These are phyloP conservation scores for Engystomops pustulosus DNA, from an alignment of 2,113 vertebrate species.

Conservation along the genomic window DNA sequence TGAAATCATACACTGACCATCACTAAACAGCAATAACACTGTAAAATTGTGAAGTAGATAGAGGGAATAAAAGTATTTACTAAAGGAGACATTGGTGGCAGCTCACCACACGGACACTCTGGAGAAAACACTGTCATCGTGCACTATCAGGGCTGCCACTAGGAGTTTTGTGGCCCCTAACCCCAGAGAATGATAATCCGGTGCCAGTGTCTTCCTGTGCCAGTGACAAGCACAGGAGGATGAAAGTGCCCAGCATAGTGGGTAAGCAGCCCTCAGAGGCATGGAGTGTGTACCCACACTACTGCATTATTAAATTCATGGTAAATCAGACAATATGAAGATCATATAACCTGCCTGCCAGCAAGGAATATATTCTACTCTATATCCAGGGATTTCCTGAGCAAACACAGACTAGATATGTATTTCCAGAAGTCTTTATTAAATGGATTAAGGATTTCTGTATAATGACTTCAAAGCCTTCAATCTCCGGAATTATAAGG, in stretches of 20 bases:
- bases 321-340: background rate
- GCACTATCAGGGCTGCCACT: too few species aligned
- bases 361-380: slow-evolving; percentile 34
- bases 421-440: slow-evolving; percentile 52
- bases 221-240: background rate
- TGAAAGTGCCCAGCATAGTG: background rate
- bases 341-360: slow-evolving; percentile 6
- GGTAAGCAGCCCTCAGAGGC: background rate
- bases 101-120: too few species aligned
- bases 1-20: too few species aligned
- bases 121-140: too few species aligned
- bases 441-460: slow-evolving; percentile 56
- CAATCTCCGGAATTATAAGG: slow-evolving; percentile 52
- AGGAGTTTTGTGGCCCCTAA: too few species aligned
- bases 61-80: too few species aligned
- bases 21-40: too few species aligned
- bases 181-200: too few species aligned
- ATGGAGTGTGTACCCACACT: background rate
- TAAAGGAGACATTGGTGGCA: too few species aligned
- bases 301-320: background rate
- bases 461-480: slow-evolving; percentile 55
- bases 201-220: background rate
- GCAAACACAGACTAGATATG: slow-evolving; percentile 49
- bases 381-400: slow-evolving; percentile 39
- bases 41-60: too few species aligned